phyloP scores from a whole-genome alignment of 2,797 vertebrate species.

The Alfaro cultratus region DNA sequence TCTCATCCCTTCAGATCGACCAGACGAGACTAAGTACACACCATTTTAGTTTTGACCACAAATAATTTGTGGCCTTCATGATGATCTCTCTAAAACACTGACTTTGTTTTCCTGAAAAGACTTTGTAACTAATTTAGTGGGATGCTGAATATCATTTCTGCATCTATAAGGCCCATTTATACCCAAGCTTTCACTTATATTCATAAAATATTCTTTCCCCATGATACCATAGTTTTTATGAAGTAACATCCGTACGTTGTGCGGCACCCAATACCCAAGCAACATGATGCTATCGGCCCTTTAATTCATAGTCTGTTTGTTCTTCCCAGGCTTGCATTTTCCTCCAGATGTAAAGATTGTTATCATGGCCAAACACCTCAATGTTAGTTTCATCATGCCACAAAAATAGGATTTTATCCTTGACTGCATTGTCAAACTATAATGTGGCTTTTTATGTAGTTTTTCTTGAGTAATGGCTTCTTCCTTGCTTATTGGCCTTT shows the following conservation, averaged over 20 bases:
- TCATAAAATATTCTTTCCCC: no score
- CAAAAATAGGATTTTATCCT: not conserved
- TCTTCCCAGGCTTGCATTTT: not conserved
- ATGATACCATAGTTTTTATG: not conserved
- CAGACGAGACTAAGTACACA: not conserved
- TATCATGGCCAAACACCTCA: not conserved
- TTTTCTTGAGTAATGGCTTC: not conserved
- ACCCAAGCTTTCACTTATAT: not conserved
- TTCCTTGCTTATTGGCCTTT: conserved; percentile 3
- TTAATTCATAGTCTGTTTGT: not conserved
- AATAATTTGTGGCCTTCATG: not conserved
- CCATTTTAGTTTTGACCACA: not conserved
- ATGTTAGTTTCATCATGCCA: not conserved
- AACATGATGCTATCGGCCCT: not conserved
- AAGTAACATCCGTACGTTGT: no score
- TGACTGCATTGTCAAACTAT: not conserved
- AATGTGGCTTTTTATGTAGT: not conserved
- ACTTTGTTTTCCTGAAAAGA: not conserved
- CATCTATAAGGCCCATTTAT: not conserved
- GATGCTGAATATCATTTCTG: not conserved
- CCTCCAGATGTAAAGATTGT: not conserved
- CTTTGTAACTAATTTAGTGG: not conserved
- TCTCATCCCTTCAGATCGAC: not conserved
- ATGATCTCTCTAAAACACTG: not conserved
- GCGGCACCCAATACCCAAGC: not conserved